phyloP scores from a whole-genome alignment of 2,113 vertebrate species.

The Campylomormyrus tamandua region DNA sequence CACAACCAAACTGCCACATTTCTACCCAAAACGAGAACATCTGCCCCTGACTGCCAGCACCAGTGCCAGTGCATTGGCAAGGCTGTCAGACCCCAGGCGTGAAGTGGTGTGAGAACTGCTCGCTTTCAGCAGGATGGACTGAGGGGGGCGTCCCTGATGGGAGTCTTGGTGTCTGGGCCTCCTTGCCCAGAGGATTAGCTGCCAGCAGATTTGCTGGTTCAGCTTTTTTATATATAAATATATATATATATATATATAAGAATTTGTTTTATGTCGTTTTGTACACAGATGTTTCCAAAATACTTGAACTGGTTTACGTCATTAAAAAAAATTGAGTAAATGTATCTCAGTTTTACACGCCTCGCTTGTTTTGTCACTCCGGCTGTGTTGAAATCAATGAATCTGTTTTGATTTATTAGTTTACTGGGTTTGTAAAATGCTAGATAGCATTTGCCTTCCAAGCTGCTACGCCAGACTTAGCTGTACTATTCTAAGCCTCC shows the following conservation, averaged over 20 bases:
- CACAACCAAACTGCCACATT: neutral
- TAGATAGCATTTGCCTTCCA: constrained; percentile 13
- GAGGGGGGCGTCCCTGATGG: neutral
- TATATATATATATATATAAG: constrained; percentile 42
- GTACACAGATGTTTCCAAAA: constrained; percentile 43
- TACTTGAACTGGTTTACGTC: constrained; percentile 67
- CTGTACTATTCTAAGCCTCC: constrained; percentile 24
- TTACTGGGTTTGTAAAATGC: constrained; percentile 25
- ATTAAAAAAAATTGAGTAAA: constrained; percentile 58
- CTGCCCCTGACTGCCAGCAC: neutral
- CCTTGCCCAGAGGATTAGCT: constrained; percentile 38
- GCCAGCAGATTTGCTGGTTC: constrained; percentile 43
- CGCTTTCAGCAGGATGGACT: neutral
- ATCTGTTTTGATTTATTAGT: constrained; percentile 11
- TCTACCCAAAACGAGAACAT: neutral
- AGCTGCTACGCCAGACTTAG: constrained; percentile 31
- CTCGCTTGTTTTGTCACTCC: constrained; percentile 10
- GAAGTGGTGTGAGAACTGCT: neutral
- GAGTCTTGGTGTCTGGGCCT: constrained; percentile 17
- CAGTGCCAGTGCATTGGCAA: neutral
- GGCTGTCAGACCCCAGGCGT: neutral
- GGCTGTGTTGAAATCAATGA: neutral
- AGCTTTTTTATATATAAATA: constrained; percentile 35
- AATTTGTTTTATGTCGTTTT: constrained; percentile 48
- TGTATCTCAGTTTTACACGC: constrained; percentile 56